Evolutionary conservation across 2,797 vertebrate genomes (phyloP), one percentile per base, ranked within the genome.

Genomic region (Pelobates cultripes): DNA sequence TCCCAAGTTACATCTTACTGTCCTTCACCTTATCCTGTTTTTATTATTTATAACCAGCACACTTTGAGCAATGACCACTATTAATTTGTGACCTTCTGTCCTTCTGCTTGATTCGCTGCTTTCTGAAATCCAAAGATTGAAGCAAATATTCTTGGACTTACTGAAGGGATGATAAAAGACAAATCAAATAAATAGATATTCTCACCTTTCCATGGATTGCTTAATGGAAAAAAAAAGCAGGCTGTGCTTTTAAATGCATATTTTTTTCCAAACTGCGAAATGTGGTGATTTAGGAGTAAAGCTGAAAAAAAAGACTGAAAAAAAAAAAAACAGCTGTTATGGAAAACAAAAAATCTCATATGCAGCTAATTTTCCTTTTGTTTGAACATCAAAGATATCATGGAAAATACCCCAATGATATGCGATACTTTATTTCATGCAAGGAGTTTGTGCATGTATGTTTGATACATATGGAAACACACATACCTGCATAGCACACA

Each of bases 31-130:
- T 97, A 95, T 95, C 93, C 93, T 95, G 94, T 79, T 93, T 99
- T 96, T 99, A 98, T 99, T 99, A 99, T 99, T 99, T 99, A 99
- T 99, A 96, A 96, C 94, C 88, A 84, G 75, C 90, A 82, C 89
- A 92, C 94, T 99, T 98, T 99, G 97, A 99, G 97, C 97, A 97
- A 94, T 99, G 97, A 98, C 97, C 98, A 98, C 95, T 96, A 98
- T 95, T 99, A 98, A 99, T 99, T 95, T 95, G 95, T 96, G 96
- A 98, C 97, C 97, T 97, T 96, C 93, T 97, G 96, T 98, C 96
- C 97, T 98, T 97, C 96, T 96, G 94, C 94, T 94, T 97, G 95
- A 98, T 97, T 97, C 93, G 88, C 92, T 97, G 94, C 93, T 94
- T 97, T 93, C 96, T 97, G 95, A 98, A 97, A 97, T 92, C 93